Evolutionary conservation across 2,113 vertebrate species (phyloP), one percentile per base, ranked within the genome.

Genomic region (Craseonycteris thonglongyai): DNA sequence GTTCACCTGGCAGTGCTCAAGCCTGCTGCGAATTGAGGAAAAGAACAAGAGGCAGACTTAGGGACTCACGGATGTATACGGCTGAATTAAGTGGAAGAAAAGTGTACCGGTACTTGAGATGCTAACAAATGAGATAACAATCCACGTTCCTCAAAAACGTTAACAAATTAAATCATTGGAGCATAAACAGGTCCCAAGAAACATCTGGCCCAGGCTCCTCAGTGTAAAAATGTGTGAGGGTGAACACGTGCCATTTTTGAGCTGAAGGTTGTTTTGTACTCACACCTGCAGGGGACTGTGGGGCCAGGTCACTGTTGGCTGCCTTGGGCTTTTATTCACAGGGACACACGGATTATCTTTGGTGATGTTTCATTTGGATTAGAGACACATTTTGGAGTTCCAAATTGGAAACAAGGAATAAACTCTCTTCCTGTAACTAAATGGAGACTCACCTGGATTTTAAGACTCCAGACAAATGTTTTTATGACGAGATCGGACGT

Each of bases 321-420:
- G 19, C 12, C 30, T n/a, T 65, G 33, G 33, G 24, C 18, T 72
- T 74, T 84, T 40, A 2, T 30, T 75, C 1, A 22, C 2, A 33
- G 9, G 45, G 13, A 47, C 42, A 59, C 56, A n/a, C 33, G 59
- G 42, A 69, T 72, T 75, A 21, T 24, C 8, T 87, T 59, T 78
- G 68, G 9, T 54, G 5, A 49, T 79, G 10, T 59, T 90, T 86
- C 71, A 26, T 18, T 13, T 68, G 14, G 11, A 19, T 75, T 42
- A 83, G 42, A 89, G 59, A 89, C 15, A 68, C 5, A 47, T 35
- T 61, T 71, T 54, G 21, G 42, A 75, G 51, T 68, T 82, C 21
- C 18, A 82, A 76, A 59, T 87, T 72, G 45, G 66, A 76, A 59
- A 65, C 6, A n/a, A 95, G 85, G 42, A 51, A 58, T 71, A 45